These are phyloP conservation scores for Oncorhynchus kisutch DNA, from an alignment of 2,113 vertebrate species.

Conservation along the genomic window DNA sequence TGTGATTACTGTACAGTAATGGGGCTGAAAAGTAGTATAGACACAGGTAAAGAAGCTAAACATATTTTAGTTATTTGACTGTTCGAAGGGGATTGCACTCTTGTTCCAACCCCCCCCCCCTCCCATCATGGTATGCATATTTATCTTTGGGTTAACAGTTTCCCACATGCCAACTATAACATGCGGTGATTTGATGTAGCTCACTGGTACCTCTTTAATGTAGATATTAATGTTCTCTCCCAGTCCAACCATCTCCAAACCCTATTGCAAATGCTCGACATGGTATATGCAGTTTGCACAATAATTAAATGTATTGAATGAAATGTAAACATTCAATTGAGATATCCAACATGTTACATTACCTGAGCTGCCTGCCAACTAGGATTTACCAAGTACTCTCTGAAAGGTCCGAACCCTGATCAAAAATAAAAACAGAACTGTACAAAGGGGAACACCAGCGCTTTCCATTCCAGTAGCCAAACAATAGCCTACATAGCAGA, in stretches of 20 bases:
- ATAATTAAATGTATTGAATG: no score
- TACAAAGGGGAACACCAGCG: conserved; percentile 5
- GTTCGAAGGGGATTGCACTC: no score
- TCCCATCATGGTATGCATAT: conserved; percentile 30
- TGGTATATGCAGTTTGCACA: no score
- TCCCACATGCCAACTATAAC: conserved; percentile 75
- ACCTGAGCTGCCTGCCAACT: conserved; percentile 85
- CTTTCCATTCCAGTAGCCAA: background rate
- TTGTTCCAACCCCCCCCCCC: no score
- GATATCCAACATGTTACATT: conserved; percentile 14
- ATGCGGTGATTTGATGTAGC: conserved; percentile 73
- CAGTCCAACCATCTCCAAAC: conserved; percentile 81
- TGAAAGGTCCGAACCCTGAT: conserved; percentile 83
- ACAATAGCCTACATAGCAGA: no score
- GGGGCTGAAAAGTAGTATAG: no score
- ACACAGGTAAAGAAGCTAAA: no score
- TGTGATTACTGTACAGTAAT: no score
- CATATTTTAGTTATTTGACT: no score
- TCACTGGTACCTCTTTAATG: conserved; percentile 74
- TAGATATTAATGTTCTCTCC: conserved; percentile 38
- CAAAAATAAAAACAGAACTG: conserved; percentile 20
- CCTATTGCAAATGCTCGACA: conserved; percentile 48
- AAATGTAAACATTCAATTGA: no score
- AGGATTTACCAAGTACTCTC: conserved; percentile 78
- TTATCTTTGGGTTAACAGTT: conserved; percentile 77